Conservation (phyloP, 2,888 invertebrate genomes). For the Dione juno region DNA sequence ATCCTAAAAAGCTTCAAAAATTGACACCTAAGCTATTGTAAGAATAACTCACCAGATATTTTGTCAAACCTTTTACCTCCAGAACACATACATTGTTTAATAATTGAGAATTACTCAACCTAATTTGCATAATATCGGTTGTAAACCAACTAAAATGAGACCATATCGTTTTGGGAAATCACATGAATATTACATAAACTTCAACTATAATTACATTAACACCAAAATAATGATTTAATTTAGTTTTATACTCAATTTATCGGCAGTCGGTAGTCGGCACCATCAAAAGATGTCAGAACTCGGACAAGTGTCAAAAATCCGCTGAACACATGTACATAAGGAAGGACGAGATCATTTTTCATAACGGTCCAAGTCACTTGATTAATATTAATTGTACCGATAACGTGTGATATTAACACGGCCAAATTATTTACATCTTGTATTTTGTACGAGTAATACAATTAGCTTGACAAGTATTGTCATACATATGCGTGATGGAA, state of each 20-base stretch:
- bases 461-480: constrained; percentile 5
- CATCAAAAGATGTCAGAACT: constrained; percentile 10
- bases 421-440: constrained; percentile 11
- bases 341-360: constrained; percentile 40
- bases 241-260: neutral
- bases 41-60: no score
- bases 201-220: neutral
- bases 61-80: no score
- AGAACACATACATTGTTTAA: no score
- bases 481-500: no score
- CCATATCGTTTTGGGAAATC: neutral
- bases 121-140: neutral
- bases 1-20: no score
- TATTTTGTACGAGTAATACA: neutral
- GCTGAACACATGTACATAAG: neutral
- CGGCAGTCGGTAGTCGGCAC: neutral
- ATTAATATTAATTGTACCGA: constrained; percentile 49
- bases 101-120: neutral
- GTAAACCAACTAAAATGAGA: neutral
- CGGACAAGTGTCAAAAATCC: neutral
- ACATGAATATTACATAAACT: neutral
- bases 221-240: constrained; percentile 15
- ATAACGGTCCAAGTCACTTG: constrained; percentile 45
- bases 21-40: no score
- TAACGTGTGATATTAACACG: constrained; percentile 21